Conservation (phyloP, 2,888 invertebrate genomes). For the Sphaerolaimus hirsutus region DNA sequence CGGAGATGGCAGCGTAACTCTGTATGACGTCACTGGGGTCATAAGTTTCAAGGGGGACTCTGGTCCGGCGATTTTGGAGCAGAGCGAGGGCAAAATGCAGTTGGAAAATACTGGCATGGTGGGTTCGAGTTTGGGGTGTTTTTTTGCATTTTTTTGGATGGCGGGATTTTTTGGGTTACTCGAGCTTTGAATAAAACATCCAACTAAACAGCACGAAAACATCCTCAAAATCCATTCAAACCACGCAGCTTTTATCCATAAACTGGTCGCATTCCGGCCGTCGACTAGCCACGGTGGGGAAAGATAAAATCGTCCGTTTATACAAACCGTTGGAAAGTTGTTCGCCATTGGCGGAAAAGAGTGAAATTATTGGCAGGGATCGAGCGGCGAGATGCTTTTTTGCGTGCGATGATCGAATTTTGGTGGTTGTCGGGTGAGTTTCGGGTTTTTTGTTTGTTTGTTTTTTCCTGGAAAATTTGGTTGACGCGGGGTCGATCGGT, state of each 20-base stretch:
- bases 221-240: too few relatives aligned
- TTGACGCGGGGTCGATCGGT: too few relatives aligned
- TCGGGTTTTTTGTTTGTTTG: too few relatives aligned
- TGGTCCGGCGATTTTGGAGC: slow-evolving; percentile 38
- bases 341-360: slow-evolving; percentile 1
- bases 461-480: too few relatives aligned
- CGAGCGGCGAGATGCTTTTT: slow-evolving; percentile 70
- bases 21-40: slow-evolving; percentile 37
- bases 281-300: slow-evolving; percentile 8
- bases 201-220: too few relatives aligned
- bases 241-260: neutral
- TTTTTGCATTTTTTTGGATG: too few relatives aligned
- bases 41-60: slow-evolving; percentile 49
- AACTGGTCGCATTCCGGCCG: slow-evolving; percentile 1
- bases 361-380: slow-evolving; percentile 34
- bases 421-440: slow-evolving; percentile 72
- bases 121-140: too few relatives aligned
- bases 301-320: slow-evolving; percentile 7
- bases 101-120: too few relatives aligned
- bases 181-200: too few relatives aligned
- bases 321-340: slow-evolving; percentile 1
- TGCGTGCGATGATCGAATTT: slow-evolving; percentile 58
- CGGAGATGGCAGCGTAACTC: slow-evolving; percentile 72
- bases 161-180: too few relatives aligned
- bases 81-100: too few relatives aligned